These are phyloP conservation scores for Muraenolepis orangiensis DNA, from an alignment of 2,797 vertebrate species.

Conservation along the genomic window DNA sequence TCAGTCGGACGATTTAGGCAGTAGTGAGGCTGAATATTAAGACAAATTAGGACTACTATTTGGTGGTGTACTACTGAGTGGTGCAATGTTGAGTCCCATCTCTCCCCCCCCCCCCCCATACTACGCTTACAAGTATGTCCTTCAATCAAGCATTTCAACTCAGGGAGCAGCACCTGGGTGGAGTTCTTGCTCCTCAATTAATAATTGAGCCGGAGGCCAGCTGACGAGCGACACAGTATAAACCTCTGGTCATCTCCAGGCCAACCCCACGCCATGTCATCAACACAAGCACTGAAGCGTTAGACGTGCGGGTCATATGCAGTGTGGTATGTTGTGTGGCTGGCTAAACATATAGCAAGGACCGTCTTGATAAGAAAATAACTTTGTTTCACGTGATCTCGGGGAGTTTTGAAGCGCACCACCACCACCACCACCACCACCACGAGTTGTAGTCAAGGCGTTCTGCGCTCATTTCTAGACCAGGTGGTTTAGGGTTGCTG, in stretches of 20 bases:
- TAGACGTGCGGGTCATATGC: conserved; percentile 39
- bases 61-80: neutral
- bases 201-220: conserved; percentile 77
- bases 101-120: conserved; percentile 9
- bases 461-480: neutral
- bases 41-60: neutral
- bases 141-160: conserved; percentile 45
- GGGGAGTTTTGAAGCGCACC: neutral
- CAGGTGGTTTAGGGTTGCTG: conserved; percentile 11
- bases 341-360: neutral
- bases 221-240: conserved; percentile 69
- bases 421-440: too few relatives aligned
- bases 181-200: conserved; percentile 70
- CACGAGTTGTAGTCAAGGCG: neutral
- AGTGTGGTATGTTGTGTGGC: conserved; percentile 20
- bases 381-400: neutral
- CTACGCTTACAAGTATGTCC: conserved; percentile 7
- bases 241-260: conserved; percentile 68
- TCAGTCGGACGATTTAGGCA: too few relatives aligned
- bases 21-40: neutral
- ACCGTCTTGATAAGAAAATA: neutral
- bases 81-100: conserved; percentile 24
- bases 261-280: conserved; percentile 64
- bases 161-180: conserved; percentile 53
- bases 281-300: conserved; percentile 48